Conservation (phyloP, 2,113 vertebrate genomes). For the Triplophysa rosa region DNA sequence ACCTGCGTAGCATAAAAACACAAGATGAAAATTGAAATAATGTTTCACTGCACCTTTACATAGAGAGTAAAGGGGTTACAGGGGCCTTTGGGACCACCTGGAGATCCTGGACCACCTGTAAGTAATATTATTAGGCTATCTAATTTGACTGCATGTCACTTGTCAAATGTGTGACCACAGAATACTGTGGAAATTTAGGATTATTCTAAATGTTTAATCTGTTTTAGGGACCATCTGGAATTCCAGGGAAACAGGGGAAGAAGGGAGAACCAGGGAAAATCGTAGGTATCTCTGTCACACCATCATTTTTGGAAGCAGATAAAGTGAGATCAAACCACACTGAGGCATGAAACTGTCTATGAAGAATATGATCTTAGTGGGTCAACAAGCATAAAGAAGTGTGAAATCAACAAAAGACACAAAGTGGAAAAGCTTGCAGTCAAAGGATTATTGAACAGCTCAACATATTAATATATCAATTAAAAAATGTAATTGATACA, state of each 20-base stretch:
- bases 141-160: neutral
- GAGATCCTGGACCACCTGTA: constrained; percentile 70
- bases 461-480: too few species aligned
- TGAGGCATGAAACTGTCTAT: neutral
- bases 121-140: constrained; percentile 32
- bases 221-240: constrained; percentile 69
- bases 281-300: constrained; percentile 61
- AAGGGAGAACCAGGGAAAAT: constrained; percentile 69
- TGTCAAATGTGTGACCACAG: too few species aligned
- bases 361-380: neutral
- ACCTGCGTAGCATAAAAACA: neutral
- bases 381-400: constrained; percentile 4
- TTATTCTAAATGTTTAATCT: constrained; percentile 4
- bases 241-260: constrained; percentile 69
- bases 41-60: neutral
- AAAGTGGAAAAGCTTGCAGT: too few species aligned
- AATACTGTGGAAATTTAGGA: too few species aligned
- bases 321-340: constrained; percentile 10
- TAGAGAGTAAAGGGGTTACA: constrained; percentile 68
- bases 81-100: constrained; percentile 67
- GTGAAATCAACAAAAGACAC: constrained; percentile 5
- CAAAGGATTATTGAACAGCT: too few species aligned
- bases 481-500: too few species aligned
- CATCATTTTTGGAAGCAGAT: neutral
- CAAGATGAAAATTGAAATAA: neutral